Base-by-base conservation (phyloP, 2,113 vertebrate genomes). In the Ptychochromis oligacanthus region DNA sequence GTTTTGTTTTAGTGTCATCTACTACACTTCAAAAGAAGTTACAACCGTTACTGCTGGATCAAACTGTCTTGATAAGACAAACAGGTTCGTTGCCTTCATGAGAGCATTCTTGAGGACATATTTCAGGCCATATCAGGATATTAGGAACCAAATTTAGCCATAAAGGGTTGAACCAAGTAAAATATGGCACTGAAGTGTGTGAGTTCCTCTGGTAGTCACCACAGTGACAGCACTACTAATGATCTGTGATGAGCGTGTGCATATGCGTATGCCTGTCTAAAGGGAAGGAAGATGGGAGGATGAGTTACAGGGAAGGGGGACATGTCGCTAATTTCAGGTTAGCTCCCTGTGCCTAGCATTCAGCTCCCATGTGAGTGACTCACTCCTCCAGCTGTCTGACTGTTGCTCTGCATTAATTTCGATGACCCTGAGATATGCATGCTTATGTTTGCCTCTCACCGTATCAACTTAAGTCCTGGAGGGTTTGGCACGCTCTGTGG, bases 181-280 rank as follows among this genome's bases (percentile, higher is more conserved):
- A 26, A 55, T 24, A 11, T 57, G 75, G 74, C 83, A 87, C 88
- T 88, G 15, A 72, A 85, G 70, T 34, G 82, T 60, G 80, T 3
- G 79, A 70, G 83, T 83, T 89, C 79, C 85, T 84, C 88, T 36
- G 75, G 75, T 88, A 88, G 90, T 90, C 81, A 61, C 85, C 55
- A 34, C 74, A 17, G 80, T 80, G 89, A 92, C 89, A 79, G 81
- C 55, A 7, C 65, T 43, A 85, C 83, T 94, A 91, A 93, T 90
- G 80, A 84, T 36, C 90, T 77, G 83, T 58, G 83, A 92, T 85
- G 87, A 89, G 77, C 56, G 64, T 40, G 89, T 83, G 88, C 75
- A 76, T 65, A 38, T 85, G 79, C 5, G 46, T 64, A 59, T 38
- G 87, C 82, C 64, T 75, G 76, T 84, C 83, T 74, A 6, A 82